Evolutionary conservation across 2,797 vertebrate species (phyloP).

Genomic region (Muscicapa comitata): DNA sequence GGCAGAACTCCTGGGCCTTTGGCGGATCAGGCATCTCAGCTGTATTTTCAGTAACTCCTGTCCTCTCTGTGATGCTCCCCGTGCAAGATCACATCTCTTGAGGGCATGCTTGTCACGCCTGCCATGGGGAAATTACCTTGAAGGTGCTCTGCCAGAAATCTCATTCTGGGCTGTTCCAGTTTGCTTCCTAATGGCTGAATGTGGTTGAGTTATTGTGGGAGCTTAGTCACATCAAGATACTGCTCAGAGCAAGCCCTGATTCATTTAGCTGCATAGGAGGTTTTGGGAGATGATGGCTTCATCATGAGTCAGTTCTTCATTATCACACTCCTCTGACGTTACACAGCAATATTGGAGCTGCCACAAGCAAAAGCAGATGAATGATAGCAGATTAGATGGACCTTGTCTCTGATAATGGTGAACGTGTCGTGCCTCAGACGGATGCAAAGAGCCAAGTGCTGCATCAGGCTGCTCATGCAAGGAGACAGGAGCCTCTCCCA

Average conservation of each 20-base stretch:
- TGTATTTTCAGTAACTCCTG: background rate
- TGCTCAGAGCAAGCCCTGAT: constrained; percentile 33
- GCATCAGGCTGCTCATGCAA: background rate
- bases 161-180: constrained; percentile 13
- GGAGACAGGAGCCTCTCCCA: background rate
- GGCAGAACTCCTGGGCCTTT: background rate
- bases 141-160: constrained; percentile 18
- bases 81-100: background rate
- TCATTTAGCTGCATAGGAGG: constrained; percentile 41
- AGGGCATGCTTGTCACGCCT: background rate
- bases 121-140: background rate
- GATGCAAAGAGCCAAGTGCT: background rate
- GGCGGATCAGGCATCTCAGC: background rate
- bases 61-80: background rate
- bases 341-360: constrained; percentile 23
- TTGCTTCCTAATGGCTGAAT: constrained; percentile 21
- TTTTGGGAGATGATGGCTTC: constrained; percentile 59
- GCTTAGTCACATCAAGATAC: constrained; percentile 52
- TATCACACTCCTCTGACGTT: constrained; percentile 41
- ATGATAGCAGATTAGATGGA: constrained; percentile 9
- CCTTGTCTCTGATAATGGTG: constrained; percentile 6
- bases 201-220: constrained; percentile 16
- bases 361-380: constrained; percentile 12
- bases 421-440: background rate
- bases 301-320: constrained; percentile 57